Conservation (phyloP, 2,888 invertebrate species). For the Diarsia rubi region DNA sequence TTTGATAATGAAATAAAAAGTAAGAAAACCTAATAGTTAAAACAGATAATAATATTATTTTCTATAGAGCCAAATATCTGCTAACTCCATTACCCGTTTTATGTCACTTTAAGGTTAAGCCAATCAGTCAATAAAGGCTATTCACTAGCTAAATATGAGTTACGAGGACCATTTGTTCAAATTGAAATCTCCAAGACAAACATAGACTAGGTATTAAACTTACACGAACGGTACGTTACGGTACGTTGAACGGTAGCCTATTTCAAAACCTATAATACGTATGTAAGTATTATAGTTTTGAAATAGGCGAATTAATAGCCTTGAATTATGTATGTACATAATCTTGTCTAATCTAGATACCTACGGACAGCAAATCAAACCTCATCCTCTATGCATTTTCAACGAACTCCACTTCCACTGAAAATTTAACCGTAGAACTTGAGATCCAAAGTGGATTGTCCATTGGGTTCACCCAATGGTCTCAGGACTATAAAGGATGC, state of each 20-base stretch:
- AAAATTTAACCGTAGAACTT: not conserved
- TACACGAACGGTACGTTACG: too few relatives aligned
- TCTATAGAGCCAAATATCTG: not conserved
- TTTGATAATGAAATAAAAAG: too few relatives aligned
- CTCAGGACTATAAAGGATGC: conserved; percentile 13
- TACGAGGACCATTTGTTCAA: too few relatives aligned
- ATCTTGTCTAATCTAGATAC: conserved; percentile 39
- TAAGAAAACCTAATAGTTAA: too few relatives aligned
- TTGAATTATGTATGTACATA: too few relatives aligned
- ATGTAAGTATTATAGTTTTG: too few relatives aligned
- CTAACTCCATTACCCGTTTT: not conserved
- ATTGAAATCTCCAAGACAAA: not conserved
- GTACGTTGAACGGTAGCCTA: too few relatives aligned
- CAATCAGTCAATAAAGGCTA: not conserved
- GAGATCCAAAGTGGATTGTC: not conserved
- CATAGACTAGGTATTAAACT: not conserved
- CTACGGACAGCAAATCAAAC: conserved; percentile 29
- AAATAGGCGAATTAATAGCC: too few relatives aligned
- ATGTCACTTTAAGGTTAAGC: not conserved
- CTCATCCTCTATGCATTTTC: conserved; percentile 21
- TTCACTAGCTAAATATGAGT: not conserved
- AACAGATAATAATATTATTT: too few relatives aligned
- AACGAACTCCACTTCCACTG: not conserved
- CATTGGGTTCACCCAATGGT: not conserved
- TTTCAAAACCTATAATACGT: conserved; percentile 13